These are phyloP conservation scores for Vidua chalybeata DNA, from an alignment of 2,113 vertebrate genomes.

Conservation along the genomic window DNA sequence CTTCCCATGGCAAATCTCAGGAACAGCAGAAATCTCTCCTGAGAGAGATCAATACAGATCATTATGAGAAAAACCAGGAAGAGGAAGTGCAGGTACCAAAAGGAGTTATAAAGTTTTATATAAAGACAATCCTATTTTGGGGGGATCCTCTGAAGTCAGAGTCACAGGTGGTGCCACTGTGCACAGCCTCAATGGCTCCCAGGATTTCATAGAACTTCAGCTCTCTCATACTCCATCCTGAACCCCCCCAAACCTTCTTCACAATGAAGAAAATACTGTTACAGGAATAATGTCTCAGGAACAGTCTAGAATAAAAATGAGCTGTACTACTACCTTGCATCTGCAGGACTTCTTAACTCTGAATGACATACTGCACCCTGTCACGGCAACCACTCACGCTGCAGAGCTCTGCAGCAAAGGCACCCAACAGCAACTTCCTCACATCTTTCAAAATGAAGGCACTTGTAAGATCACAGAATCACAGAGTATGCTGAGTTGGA, in stretches of 20 bases:
- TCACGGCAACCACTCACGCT: accelerated
- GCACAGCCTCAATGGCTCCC: background rate
- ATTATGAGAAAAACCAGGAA: background rate
- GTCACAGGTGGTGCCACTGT: background rate
- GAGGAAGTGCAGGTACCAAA: background rate
- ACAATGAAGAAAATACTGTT: background rate
- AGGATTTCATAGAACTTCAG: background rate
- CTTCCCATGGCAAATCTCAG: background rate
- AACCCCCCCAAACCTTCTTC: background rate
- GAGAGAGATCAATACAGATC: background rate
- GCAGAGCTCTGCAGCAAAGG: background rate
- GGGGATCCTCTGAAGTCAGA: background rate
- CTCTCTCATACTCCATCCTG: background rate
- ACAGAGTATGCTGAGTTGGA: background rate
- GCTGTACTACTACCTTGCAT: background rate
- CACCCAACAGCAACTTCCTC: background rate
- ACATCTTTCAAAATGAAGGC: background rate
- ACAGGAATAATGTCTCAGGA: background rate
- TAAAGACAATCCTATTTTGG: background rate
- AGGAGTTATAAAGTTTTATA: background rate
- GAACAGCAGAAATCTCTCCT: background rate
- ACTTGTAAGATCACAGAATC: background rate
- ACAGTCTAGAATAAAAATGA: background rate
- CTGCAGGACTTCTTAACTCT: background rate
- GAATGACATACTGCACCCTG: background rate